These are phyloP conservation scores for Cephus rjabovi DNA, from an alignment of 2,888 invertebrate species.

Conservation along the genomic window DNA sequence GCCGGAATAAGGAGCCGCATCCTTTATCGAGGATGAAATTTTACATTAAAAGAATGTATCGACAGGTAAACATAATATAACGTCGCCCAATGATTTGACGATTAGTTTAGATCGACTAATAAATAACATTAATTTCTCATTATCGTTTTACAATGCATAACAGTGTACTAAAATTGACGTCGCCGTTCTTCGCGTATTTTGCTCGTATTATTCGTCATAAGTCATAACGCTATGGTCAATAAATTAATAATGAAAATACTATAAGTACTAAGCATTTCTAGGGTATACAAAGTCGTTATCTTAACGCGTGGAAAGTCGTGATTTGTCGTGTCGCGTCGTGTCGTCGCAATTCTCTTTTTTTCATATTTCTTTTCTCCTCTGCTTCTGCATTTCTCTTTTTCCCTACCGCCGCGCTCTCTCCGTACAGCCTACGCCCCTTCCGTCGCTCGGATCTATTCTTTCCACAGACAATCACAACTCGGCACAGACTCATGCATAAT, in stretches of 20 bases:
- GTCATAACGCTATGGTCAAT: conserved; percentile 53
- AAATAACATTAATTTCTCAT: conserved; percentile 51
- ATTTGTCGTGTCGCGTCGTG: not conserved
- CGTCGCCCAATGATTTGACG: conserved; percentile 44
- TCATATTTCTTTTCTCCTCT: conserved; percentile 8
- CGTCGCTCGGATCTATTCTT: not conserved
- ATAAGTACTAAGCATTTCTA: conserved; percentile 58
- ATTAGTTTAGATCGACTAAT: conserved; percentile 46
- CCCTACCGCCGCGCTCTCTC: not conserved
- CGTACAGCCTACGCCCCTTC: not conserved
- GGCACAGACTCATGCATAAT: not conserved
- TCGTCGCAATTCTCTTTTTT: conserved; percentile 14
- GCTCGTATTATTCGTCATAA: conserved; percentile 8
- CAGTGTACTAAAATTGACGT: conserved; percentile 47
- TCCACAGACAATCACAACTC: not conserved
- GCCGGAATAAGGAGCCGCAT: not conserved
- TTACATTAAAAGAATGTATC: not conserved
- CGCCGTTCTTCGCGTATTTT: conserved; percentile 15
- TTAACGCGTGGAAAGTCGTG: conserved; percentile 23
- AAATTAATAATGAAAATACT: conserved; percentile 62
- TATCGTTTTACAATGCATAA: conserved; percentile 43
- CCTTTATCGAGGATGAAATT: not conserved
- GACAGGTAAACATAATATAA: conserved; percentile 38
- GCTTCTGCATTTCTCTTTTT: conserved; percentile 9
- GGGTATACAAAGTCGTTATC: conserved; percentile 31